Percentiles rank a stretch among this genome's conserved stretches.
Conservation (phyloP, 2,888 invertebrate species). For the Epiblema foenella region DNA sequence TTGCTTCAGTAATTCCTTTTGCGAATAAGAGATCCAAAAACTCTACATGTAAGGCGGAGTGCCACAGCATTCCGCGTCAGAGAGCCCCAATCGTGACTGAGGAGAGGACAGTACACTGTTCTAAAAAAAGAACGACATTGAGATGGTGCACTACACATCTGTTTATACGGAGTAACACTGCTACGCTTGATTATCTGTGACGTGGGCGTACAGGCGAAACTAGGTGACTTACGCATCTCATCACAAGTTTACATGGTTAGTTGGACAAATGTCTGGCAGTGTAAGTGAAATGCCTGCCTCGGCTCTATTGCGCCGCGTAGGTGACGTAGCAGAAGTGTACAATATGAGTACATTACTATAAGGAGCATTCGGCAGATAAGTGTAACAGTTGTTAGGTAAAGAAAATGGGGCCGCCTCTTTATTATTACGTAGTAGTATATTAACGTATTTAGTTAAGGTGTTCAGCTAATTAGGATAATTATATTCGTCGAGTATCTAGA, state of each 20-base stretch:
- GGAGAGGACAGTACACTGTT: constrained; percentile 16
- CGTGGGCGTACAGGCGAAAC: not conserved
- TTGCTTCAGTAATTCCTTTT: constrained; percentile 43
- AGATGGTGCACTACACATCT: constrained; percentile 23
- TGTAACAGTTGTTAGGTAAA: constrained; percentile 59
- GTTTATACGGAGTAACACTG: constrained; percentile 22
- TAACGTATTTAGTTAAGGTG: constrained; percentile 62
- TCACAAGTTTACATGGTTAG: constrained; percentile 2
- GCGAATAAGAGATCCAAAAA: constrained; percentile 37
- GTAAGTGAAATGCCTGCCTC: constrained; percentile 17
- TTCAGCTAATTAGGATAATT: constrained; percentile 72
- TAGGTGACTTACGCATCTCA: constrained; percentile 11
- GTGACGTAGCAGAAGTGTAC: constrained; percentile 9
- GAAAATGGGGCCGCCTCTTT: constrained; percentile 82
- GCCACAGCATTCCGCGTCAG: constrained; percentile 24
- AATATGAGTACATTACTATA: constrained; percentile 28
- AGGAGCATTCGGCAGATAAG: constrained; percentile 41
- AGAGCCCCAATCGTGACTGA: constrained; percentile 37
- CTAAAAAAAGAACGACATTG: constrained; percentile 1
- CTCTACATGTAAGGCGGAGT: constrained; percentile 34
- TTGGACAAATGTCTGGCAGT: not conserved
- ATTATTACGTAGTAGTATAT: constrained; percentile 67
- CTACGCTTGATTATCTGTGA: constrained; percentile 17
- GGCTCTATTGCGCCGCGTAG: not conserved
- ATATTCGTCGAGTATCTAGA: constrained; percentile 66